Evolutionary conservation across 2,113 vertebrate species (phyloP).

Genomic region (Blennius ocellaris): DNA sequence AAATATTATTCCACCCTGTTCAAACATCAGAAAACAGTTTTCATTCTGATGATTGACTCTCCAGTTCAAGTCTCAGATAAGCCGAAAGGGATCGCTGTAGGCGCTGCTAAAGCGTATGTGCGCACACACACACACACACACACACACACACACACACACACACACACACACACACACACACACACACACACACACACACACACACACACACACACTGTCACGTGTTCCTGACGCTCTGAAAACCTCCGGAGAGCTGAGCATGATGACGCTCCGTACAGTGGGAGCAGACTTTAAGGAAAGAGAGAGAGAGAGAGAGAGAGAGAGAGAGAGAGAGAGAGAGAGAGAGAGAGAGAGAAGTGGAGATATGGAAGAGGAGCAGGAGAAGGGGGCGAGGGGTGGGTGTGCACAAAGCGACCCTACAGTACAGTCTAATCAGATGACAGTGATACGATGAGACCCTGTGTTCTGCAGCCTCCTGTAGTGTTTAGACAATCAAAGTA

Average conservation of each 20-base stretch:
- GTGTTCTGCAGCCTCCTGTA: slow-evolving; percentile 31
- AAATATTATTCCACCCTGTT: slow-evolving; percentile 23
- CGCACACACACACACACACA: slow-evolving; percentile 35
- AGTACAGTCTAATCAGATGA: slow-evolving; percentile 65
- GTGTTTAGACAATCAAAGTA: slow-evolving; percentile 48
- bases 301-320: slow-evolving; percentile 13
- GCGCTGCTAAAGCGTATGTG: slow-evolving; percentile 82
- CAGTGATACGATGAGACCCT: slow-evolving; percentile 55
- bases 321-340: not conserved
- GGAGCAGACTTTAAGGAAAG: slow-evolving; percentile 53
- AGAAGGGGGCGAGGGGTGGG: slow-evolving; percentile 22
- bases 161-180: slow-evolving; percentile 43
- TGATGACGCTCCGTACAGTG: slow-evolving; percentile 76
- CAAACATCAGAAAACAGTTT: slow-evolving; percentile 27
- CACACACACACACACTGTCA: slow-evolving; percentile 67
- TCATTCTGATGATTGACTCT: slow-evolving; percentile 55
- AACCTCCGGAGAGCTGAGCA: slow-evolving; percentile 75
- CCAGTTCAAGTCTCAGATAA: slow-evolving; percentile 81
- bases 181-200: slow-evolving; percentile 43
- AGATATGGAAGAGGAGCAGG: not conserved
- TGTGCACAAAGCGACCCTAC: slow-evolving; percentile 56
- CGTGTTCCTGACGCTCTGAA: slow-evolving; percentile 78
- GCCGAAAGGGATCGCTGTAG: slow-evolving; percentile 89
- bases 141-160: slow-evolving; percentile 43
- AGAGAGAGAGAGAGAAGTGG: slow-evolving; percentile 9